Conservation (phyloP, 2,888 invertebrate genomes). For the Rotaria magnacalcarata region DNA sequence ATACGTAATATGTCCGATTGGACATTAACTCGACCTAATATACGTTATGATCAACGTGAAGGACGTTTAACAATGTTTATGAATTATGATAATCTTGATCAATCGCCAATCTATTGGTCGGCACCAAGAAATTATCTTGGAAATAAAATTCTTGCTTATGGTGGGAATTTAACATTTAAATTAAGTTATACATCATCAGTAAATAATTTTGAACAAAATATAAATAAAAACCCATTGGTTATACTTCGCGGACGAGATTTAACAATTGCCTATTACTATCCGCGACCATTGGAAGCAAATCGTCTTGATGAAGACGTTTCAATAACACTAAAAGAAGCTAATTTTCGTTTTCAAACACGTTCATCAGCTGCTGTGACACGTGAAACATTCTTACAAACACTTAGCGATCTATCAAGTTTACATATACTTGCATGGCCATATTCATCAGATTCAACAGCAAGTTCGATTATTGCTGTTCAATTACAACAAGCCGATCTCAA, state of each 20-base stretch:
- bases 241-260: conserved; percentile 40
- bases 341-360: conserved; percentile 39
- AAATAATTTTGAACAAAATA: not conserved
- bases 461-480: conserved; percentile 49
- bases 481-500: conserved; percentile 24
- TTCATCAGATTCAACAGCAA: conserved; percentile 47
- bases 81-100: conserved; percentile 46
- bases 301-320: conserved; percentile 19
- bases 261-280: conserved; percentile 39
- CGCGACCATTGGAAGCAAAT: conserved; percentile 28
- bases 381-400: conserved; percentile 37
- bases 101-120: conserved; percentile 67
- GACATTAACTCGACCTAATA: conserved; percentile 8
- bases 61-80: conserved; percentile 20
- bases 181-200: conserved; percentile 37
- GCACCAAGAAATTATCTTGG: conserved; percentile 72
- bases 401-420: conserved; percentile 40
- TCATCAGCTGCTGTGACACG: conserved; percentile 34
- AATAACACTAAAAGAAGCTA: conserved; percentile 34
- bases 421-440: conserved; percentile 40
- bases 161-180: conserved; percentile 55
- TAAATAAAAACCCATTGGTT: conserved; percentile 38
- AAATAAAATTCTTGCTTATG: conserved; percentile 64
- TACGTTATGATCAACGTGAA: not conserved
- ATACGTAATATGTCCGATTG: conserved; percentile 39